Base-by-base conservation (phyloP, 2,888 invertebrate genomes). In the Polyommatus iphigenia region DNA sequence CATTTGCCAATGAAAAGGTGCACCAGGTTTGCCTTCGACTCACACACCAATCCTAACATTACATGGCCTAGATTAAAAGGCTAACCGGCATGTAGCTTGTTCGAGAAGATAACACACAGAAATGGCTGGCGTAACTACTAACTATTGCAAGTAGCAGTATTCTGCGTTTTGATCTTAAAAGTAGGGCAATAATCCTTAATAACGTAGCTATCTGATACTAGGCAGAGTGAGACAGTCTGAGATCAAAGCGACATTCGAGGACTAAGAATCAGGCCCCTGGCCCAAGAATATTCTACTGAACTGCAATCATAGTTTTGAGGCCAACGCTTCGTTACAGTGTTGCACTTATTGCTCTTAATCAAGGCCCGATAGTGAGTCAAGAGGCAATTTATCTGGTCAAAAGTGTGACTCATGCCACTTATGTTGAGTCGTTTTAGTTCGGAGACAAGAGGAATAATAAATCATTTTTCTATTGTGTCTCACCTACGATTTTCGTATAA, bases 291-390 rank as follows among this genome's bases (percentile, higher is more conserved):
- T 36, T 36, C 36, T 36, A 41, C 41, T 41, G 10, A 41, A 41
- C 2, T 59, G 59, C 18, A 59, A 15, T 67, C 6, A 67, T 32
- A 32, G 29, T 32, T 18, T 67, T 67, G 67, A 32, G 67, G 29
- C 67, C 67, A 24, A 67, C 24, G 15, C 67, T 32, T 32, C 67
- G 29, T 67, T 67, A 67, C 67, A 62, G 13, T 24, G 62, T 62
- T 67, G 67, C 67, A 67, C 67, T 67, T 67, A 67, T 67, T 67
- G 67, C 29, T 29, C 24, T 15, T 67, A 67, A 67, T 67, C 67
- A 67, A 32, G 67, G 6, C 67, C 18, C 67, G 67, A 67, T 67
- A 67, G 29, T 29, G 18, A 67, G 67, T 67, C 62, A 67, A 67
- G 67, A 67, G 67, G 67, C 67, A 67, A 67, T 67, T 67, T 29